Evolutionary conservation across 1,140 invertebrate genomes (phyloP), one percentile per base, ranked within the genome.

Genomic region (Eupristina koningsbergeri): DNA sequence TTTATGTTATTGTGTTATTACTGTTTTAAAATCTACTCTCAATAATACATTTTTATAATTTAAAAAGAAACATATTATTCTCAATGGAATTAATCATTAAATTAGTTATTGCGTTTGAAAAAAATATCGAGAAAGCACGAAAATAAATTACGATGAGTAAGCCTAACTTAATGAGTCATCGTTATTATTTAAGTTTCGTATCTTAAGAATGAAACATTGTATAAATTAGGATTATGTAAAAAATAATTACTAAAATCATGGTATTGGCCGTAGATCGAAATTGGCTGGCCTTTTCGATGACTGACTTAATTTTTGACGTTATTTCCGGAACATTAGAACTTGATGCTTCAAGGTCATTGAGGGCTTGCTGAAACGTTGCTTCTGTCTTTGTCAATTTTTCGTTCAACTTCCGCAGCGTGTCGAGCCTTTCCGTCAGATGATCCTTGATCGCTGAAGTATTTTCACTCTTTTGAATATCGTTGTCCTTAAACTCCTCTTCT

Each of bases 221-320:
- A 26, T 26, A 77, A 77, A 39, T 36, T 3, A 45, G 41, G 1
- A 31, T 26, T 19, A 77, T 15, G 29, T 58, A 77, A 36, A 19
- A 36, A 77, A 77, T 58, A 29, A 74, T 74, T 93, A 98, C 98
- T 93, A 97, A 98, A 82, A 99, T 97, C 97, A 99, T 99, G 31
- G 97, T 96, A 93, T 96, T 98, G 50, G 97, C 97, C 26, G 98
- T 97, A 89, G 99, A 98, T 80, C 98, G 94, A 91, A 99, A 99
- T 9, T 98, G 93, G 5, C 97, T 98, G 3, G 98, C 97, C 86
- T 97, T 93, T 91, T 99, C 98, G 86, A 96, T 96, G 64, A 98
- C 95, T 85, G 96, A 94, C 91, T 97, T 97, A 11, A 96, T 93
- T 91, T 94, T 93, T 73, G 91, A 84, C 26, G 92, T 89, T 53